Evolutionary conservation across 2,797 vertebrate genomes (phyloP).

Genomic region (Manis pentadactyla): DNA sequence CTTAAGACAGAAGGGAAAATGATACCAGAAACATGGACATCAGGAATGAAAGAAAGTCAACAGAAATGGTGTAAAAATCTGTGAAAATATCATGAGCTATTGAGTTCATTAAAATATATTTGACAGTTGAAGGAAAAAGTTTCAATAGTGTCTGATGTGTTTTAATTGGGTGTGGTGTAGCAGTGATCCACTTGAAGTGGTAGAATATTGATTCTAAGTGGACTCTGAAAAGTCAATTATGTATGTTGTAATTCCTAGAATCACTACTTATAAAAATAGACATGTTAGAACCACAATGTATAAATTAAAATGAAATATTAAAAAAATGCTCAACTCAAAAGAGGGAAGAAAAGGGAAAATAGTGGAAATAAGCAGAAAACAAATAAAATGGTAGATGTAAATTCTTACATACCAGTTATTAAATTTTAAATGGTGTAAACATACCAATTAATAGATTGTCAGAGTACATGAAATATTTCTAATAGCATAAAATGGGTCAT

Average conservation of each 20-base stretch:
- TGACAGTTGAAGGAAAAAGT: constrained; percentile 30
- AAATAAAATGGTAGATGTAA: not conserved
- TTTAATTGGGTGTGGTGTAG: not conserved
- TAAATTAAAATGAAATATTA: not conserved
- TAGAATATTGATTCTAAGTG: constrained; percentile 27
- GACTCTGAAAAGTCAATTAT: not conserved
- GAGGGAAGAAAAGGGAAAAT: not conserved
- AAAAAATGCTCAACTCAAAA: not conserved
- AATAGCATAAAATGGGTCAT: too few relatives aligned
- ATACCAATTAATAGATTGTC: not conserved
- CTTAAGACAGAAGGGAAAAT: constrained; percentile 23
- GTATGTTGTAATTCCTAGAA: not conserved
- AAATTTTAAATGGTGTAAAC: not conserved
- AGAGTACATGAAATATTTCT: not conserved
- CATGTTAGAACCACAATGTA: not conserved
- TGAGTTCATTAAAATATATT: constrained; percentile 32
- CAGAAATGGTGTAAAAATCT: not conserved
- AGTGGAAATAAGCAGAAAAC: not conserved
- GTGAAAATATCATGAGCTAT: not conserved
- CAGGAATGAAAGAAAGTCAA: constrained; percentile 26
- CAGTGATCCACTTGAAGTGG: not conserved
- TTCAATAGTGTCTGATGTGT: not conserved
- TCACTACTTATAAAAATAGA: not conserved
- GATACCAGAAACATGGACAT: not conserved
- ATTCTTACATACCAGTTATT: not conserved